Base-by-base conservation (phyloP, 2,888 invertebrate genomes). In the Troides aeacus region DNA sequence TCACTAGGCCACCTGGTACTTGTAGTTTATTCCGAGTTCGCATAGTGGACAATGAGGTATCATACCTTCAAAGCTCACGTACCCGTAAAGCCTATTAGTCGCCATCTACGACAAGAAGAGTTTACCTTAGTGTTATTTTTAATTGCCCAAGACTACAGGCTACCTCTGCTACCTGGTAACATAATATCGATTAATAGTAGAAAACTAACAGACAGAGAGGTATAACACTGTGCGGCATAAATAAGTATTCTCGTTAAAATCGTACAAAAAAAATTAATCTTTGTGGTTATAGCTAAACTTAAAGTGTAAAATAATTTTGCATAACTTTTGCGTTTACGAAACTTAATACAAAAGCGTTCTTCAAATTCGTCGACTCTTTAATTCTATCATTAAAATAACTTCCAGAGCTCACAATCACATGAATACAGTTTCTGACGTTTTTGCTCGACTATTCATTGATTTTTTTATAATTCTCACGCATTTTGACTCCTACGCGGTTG, bases 311-410 rank as follows among this genome's bases (percentile, higher is more conserved):
- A n/a, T 12, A 18, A 15, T 58, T 23, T 23, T 2, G 23, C 12
- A 15, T 58, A 58, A 58, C 23, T n/a, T 58, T 23, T 23, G 3
- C 23, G 23, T 67, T 62, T 42, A 57, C 8, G 8, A 23, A 36
- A 66, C 39, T n/a, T 36, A 24, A 30, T 23, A 67, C 42, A 57
- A 57, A 67, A 67, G 24, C 42, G 18, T 42, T 67, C 62, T 62
- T 39, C 18, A 17, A 53, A 46, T 53, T 30, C 23, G 42, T 15
- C 18, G 15, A 53, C 10, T 17, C 18, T 15, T 69, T 4, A 57
- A 69, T 64, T 60, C n/a, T 39, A 8, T 57, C 7, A 39, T 60
- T 50, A 61, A 56, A 68, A 46, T 30, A 42, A 24, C 42, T 64
- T 42, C 60, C n/a, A 42, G 64, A 30, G 56, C 60, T 24, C 21